These are phyloP conservation scores for Cossypha caffra DNA, from an alignment of 2,797 vertebrate species.

Conservation along the genomic window DNA sequence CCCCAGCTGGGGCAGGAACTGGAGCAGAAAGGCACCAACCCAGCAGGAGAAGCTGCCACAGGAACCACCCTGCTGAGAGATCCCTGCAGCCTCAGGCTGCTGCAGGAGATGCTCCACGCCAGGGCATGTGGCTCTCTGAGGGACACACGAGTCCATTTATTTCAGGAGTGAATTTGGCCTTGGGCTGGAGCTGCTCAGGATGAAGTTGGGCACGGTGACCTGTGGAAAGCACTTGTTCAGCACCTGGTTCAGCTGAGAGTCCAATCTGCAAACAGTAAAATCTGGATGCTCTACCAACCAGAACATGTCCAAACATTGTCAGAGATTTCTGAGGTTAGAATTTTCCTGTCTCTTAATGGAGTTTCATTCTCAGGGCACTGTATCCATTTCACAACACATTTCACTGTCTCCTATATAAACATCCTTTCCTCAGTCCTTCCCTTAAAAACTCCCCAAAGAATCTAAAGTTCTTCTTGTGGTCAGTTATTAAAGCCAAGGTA, in stretches of 20 bases:
- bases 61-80: background rate
- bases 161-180: constrained; percentile 11
- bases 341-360: background rate
- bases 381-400: background rate
- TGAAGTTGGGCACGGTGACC: constrained; percentile 11
- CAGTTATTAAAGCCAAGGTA: background rate
- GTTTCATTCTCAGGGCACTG: background rate
- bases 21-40: constrained; percentile 41
- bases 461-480: background rate
- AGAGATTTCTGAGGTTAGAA: background rate
- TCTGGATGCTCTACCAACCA: constrained; percentile 6
- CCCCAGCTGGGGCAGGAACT: background rate
- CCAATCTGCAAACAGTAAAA: background rate
- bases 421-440: background rate
- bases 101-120: background rate
- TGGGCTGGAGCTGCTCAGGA: constrained; percentile 18
- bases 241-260: constrained; percentile 31
- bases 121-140: background rate
- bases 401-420: background rate
- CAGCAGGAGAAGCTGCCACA: background rate
- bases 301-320: background rate
- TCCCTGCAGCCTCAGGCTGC: background rate
- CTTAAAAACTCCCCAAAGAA: background rate
- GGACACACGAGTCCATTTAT: background rate
- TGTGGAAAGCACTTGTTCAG: constrained; percentile 40